Evolutionary conservation across 2,888 invertebrate genomes (phyloP).

Genomic region (Myopa tessellatipennis): DNA sequence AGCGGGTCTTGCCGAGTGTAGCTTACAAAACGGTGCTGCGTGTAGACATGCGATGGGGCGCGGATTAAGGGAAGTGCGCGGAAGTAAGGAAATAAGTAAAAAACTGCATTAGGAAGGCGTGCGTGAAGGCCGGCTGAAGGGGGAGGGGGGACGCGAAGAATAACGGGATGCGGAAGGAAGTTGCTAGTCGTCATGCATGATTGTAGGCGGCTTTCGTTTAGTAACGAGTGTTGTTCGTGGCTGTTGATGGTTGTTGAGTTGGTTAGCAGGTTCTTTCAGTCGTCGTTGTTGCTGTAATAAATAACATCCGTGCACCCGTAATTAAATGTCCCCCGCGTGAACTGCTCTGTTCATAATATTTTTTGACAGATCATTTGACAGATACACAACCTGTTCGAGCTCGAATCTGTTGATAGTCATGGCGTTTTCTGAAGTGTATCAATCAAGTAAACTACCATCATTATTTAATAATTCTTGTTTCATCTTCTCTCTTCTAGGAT

Average conservation of each 20-base stretch:
- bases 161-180: conserved; percentile 29
- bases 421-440: too few relatives aligned
- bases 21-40: conserved; percentile 9
- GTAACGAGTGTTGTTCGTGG: neutral
- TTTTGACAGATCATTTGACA: too few relatives aligned
- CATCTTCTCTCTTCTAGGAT: too few relatives aligned
- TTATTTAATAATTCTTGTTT: too few relatives aligned
- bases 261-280: neutral
- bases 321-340: too few relatives aligned
- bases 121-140: neutral
- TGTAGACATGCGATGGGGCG: neutral
- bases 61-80: neutral
- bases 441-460: too few relatives aligned
- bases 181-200: conserved; percentile 26
- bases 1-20: neutral
- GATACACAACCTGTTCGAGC: too few relatives aligned
- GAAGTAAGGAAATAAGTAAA: neutral
- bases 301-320: too few relatives aligned
- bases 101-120: too few relatives aligned
- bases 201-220: neutral
- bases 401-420: too few relatives aligned
- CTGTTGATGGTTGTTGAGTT: neutral
- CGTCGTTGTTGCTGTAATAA: too few relatives aligned
- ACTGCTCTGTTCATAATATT: too few relatives aligned
- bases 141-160: neutral